Evolutionary conservation across 2,888 invertebrate genomes (phyloP).

Genomic region (Eupithecia exiguata): DNA sequence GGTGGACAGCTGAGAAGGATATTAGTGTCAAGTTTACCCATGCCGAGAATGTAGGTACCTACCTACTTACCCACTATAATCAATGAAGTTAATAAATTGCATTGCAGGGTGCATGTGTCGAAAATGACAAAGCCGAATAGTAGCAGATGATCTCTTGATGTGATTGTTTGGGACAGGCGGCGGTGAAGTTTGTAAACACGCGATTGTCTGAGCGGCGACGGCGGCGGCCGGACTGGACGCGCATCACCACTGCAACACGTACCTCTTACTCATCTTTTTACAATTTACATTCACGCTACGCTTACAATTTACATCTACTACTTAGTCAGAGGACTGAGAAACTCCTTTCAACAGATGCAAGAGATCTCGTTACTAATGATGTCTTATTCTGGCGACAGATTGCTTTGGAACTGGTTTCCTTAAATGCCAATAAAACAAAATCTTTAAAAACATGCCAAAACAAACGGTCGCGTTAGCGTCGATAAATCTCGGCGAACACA

Average conservation of each 20-base stretch:
- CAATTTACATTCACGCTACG: neutral
- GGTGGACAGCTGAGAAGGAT: neutral
- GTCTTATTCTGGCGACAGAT: neutral
- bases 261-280: neutral
- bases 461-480: constrained; percentile 15
- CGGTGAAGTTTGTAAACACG: constrained; percentile 26
- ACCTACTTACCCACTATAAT: too few species aligned
- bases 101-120: neutral
- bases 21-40: neutral
- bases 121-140: neutral
- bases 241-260: neutral
- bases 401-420: neutral
- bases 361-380: neutral
- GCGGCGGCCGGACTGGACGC: neutral
- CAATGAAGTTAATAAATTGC: too few species aligned
- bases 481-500: constrained; percentile 34
- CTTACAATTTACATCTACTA: neutral
- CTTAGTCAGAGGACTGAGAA: neutral
- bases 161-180: constrained; percentile 26
- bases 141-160: constrained; percentile 12
- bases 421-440: neutral
- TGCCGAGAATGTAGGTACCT: neutral
- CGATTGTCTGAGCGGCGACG: constrained; percentile 20
- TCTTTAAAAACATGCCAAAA: constrained; percentile 25
- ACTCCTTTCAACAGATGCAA: neutral